Evolutionary conservation across 2,113 vertebrate species (phyloP).

Genomic region (Chauna torquata): DNA sequence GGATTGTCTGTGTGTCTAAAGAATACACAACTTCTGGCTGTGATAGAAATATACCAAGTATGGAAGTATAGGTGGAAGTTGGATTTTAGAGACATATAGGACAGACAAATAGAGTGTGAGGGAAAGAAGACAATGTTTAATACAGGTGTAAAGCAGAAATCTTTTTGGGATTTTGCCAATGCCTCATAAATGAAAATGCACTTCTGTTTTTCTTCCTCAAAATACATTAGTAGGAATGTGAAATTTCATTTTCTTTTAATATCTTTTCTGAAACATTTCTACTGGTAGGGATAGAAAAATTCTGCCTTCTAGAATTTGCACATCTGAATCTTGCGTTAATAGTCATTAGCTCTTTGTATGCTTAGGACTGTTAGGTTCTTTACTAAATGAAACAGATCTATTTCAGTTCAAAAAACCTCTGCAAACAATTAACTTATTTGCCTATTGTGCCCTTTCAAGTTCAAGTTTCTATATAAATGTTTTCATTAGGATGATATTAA

Average conservation of each 20-base stretch:
- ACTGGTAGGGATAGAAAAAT: background rate
- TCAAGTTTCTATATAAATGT: background rate
- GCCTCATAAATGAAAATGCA: background rate
- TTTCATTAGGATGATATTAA: background rate
- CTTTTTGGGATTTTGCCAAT: background rate
- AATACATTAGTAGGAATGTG: background rate
- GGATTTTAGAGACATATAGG: background rate
- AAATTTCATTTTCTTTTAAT: background rate
- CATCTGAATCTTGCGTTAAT: background rate
- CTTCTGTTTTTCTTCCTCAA: background rate
- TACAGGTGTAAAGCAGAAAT: background rate
- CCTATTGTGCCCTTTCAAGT: background rate
- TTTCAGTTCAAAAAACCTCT: background rate
- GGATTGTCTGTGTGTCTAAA: background rate
- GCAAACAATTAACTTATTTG: background rate
- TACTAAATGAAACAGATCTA: background rate
- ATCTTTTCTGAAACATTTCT: background rate
- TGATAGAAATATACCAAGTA: background rate
- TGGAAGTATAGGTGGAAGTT: background rate
- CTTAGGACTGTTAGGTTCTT: background rate
- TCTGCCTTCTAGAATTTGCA: background rate
- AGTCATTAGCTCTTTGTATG: background rate
- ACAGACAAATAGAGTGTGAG: background rate
- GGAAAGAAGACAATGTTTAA: background rate
- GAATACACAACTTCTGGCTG: background rate